Percentiles rank a stretch among this genome's conserved stretches.
These are phyloP conservation scores for Ophion slaviceki DNA, from an alignment of 2,888 invertebrate species.

Conservation along the genomic window DNA sequence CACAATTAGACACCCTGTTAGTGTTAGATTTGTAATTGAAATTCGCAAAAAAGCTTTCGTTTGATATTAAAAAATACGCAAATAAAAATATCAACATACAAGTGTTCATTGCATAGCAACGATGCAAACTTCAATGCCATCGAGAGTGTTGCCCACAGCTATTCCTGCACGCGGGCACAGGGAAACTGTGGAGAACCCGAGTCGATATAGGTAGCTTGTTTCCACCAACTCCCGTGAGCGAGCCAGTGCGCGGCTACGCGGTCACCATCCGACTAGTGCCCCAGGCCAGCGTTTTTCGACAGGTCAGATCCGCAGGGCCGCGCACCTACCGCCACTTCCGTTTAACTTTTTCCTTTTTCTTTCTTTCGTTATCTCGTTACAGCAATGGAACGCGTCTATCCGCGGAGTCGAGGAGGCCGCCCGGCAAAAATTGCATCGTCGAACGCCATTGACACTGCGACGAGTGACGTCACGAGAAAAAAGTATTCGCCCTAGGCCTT, in stretches of 20 bases:
- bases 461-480: conserved; percentile 71
- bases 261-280: not conserved
- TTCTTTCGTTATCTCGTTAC: conserved; percentile 77
- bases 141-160: too few species aligned
- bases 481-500: conserved; percentile 62
- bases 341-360: conserved; percentile 68
- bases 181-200: not conserved
- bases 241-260: not conserved
- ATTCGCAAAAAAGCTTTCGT: too few species aligned
- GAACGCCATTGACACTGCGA: conserved; percentile 27
- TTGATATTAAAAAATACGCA: too few species aligned
- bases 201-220: too few species aligned
- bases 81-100: too few species aligned
- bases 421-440: conserved; percentile 68
- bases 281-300: not conserved
- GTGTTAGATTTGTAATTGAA: not conserved
- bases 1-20: too few species aligned
- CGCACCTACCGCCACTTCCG: not conserved
- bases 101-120: too few species aligned
- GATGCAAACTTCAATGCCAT: too few species aligned
- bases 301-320: not conserved
- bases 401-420: conserved; percentile 68
- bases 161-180: not conserved
- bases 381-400: conserved; percentile 78
- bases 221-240: too few species aligned